Conservation (phyloP, 2,113 vertebrate genomes). For the Serilophus lunatus region DNA sequence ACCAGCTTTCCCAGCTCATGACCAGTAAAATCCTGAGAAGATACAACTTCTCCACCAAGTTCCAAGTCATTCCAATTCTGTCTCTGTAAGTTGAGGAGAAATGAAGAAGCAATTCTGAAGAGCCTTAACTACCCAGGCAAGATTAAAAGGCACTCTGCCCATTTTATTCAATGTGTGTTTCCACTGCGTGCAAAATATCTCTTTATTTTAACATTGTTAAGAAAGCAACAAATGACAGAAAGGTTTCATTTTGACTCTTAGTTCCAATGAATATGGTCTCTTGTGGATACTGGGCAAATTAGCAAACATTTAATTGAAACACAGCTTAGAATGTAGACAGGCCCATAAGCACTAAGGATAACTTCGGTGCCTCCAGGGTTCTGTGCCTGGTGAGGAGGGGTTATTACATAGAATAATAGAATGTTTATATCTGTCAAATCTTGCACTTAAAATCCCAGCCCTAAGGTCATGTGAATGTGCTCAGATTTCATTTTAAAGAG, state of each 20-base stretch:
- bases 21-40: background rate
- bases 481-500: background rate
- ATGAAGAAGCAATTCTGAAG: background rate
- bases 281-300: background rate
- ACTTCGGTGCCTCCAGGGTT: background rate
- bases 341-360: background rate
- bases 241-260: background rate
- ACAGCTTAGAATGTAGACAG: background rate
- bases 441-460: background rate
- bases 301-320: slow-evolving; percentile 12
- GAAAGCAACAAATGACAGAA: background rate
- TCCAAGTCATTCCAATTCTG: background rate
- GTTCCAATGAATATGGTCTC: background rate
- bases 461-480: background rate
- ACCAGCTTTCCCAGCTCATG: background rate
- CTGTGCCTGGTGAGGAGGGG: background rate
- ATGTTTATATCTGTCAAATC: background rate
- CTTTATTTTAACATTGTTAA: background rate
- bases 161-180: background rate
- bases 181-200: background rate
- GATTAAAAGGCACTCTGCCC: background rate
- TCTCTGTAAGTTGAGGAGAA: background rate
- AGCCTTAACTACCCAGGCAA: background rate
- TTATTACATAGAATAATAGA: slow-evolving; percentile 4
- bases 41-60: background rate